Evolutionary conservation across 1,140 invertebrate species (phyloP), one percentile per base, ranked within the genome.

Genomic region (Homarus americanus): DNA sequence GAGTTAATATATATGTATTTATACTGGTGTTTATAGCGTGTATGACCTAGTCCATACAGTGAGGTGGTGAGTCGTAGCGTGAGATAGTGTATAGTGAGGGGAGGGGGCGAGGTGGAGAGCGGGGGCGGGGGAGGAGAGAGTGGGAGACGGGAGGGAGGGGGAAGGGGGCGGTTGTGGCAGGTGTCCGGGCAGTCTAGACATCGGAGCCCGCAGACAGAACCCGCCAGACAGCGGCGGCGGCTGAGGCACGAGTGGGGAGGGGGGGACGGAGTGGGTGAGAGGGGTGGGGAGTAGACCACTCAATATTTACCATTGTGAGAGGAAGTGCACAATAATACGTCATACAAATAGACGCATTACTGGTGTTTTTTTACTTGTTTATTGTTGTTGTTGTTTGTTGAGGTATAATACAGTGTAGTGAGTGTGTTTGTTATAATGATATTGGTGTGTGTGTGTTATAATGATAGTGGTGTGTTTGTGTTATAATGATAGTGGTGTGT

Each of bases 101-200:
- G 32, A 83, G 44, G 44, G 53, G 79, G 41, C 36, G 44, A n/a
- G 82, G 82, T 58, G 82, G 82, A 58, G 82, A 83, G 82, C 1
- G 15, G 69, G 58, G 40, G 40, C n/a, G 17, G 69, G 24, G 40
- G 17, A n/a, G 44, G 75, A 24, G 41, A 20, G 10, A 69, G 82
- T 20, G 20, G 28, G 34, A 75, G 36, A 58, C 41, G 32, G 53
- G 44, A 34, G 76, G 36, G 58, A 28, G 86, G 58, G 49, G 72
- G 72, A 72, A 34, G 40, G 69, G 87, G 66, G 69, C 49, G 38
- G 69, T 78, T 75, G 87, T 75, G 78, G 87, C 87, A 89, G 87
- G 87, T 89, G 87, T 82, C 79, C 79, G 79, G 69, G 40, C 66
- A 38, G 87, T 89, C 87, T 89, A 89, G 87, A 89, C 87, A 89